These are phyloP conservation scores for Uropetala carovei DNA, from an alignment of 2,888 invertebrate species.

Conservation along the genomic window DNA sequence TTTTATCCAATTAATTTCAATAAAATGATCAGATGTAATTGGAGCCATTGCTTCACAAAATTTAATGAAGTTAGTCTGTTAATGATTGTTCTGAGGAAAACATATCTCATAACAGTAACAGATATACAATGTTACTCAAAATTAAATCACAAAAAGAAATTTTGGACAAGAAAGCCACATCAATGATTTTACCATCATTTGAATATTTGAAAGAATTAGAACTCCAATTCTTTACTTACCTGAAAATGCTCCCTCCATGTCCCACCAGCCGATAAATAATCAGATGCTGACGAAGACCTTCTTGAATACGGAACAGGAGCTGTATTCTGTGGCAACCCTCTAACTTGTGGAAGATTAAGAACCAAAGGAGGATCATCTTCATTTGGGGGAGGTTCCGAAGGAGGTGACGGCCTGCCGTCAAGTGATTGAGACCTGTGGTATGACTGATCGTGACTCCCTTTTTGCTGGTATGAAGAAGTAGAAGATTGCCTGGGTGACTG, in stretches of 20 bases:
- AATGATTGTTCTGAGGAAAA: too few species aligned
- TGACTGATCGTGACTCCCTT: neutral
- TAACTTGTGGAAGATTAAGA: slow-evolving; percentile 70
- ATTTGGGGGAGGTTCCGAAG: slow-evolving; percentile 68
- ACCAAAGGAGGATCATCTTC: slow-evolving; percentile 71
- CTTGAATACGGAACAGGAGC: slow-evolving; percentile 76
- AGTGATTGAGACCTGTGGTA: slow-evolving; percentile 47
- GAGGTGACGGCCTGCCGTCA: slow-evolving; percentile 53
- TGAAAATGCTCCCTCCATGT: slow-evolving; percentile 68
- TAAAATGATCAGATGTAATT: too few species aligned
- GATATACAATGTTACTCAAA: too few species aligned
- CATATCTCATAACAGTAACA: too few species aligned
- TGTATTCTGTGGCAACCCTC: slow-evolving; percentile 75
- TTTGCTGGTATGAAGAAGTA: slow-evolving; percentile 3
- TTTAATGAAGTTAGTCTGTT: too few species aligned
- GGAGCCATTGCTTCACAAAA: too few species aligned
- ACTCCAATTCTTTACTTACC: slow-evolving; percentile 65
- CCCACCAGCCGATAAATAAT: slow-evolving; percentile 78
- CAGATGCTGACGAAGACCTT: slow-evolving; percentile 83
- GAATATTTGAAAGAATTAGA: too few species aligned
- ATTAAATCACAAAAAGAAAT: too few species aligned
- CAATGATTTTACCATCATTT: too few species aligned
- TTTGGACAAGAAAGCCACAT: too few species aligned
- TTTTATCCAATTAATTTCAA: too few species aligned
- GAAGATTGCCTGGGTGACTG: slow-evolving; percentile 69